Evolutionary conservation across 2,888 invertebrate species (phyloP), one percentile per base, ranked within the genome.

Genomic region (Drosophila infuscata): DNA sequence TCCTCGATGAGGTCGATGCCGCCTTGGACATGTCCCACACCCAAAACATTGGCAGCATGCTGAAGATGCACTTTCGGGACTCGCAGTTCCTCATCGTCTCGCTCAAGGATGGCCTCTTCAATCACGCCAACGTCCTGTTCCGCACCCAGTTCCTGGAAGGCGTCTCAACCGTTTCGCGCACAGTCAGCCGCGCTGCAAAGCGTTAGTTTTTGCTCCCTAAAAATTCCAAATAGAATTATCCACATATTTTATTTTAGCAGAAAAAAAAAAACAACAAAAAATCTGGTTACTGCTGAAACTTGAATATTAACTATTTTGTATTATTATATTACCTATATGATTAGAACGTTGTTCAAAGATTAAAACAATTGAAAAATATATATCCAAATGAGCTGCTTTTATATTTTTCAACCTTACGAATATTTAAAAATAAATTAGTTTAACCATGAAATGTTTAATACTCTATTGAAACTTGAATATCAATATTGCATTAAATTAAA

Each of bases 101-200:
- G 0, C 94, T 99, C 53, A 99, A 99, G 92, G 99, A 99, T 93
- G 99, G 99, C 35, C 99, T 99, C 98, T 99, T 99, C 94, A 98
- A 97, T 94, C 99, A 99, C 94, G 99, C 99, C 0, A 99, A 99
- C 94, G 99, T 99, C 32, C 93, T 99, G 64, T 99, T 98, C 94
- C 96, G 97, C 64, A 99, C 99, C 0, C 96, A 96, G 88, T 99
- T 99, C 93, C 95, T 97, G 35, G 99, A 99, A 94, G 99, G 99
- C 60, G 97, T 98, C 94, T 99, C 99, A 0, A 95, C 96, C 6
- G 97, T 99, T 41, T 95, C 95, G 36, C 94, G 97, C 74, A 96
- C 95, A 5, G 95, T 91, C 0, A 93, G 92, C 76, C 68, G 83
- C 2, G 80, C 81, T 2, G 46, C 49, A 0, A 67, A 54, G 17